Base-by-base conservation (phyloP, 2,888 invertebrate species). In the Cantharis lateralis region DNA sequence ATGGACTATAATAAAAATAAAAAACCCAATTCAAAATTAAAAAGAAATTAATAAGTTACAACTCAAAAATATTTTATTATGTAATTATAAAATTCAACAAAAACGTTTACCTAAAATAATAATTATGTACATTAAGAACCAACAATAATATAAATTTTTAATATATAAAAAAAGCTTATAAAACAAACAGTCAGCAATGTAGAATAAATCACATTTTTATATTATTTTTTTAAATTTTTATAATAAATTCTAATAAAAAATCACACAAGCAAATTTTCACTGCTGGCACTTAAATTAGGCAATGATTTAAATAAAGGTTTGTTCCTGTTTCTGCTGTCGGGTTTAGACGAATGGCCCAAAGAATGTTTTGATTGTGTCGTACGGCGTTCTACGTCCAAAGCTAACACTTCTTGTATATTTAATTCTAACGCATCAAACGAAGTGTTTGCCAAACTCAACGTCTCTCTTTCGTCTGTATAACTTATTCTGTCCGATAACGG, bases 241-340 rank as follows among this genome's bases (percentile, higher is more conserved):
- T 66, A 66, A 66, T 66, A 66, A 66, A 66, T 66, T 63, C 48
- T 48, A 66, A 18, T 66, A 66, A 66, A 24, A 66, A 74, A 75
- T 89, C 86, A 86, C 85, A 90, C 90, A 83, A 92, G 89, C 84
- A 92, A 89, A 85, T 90, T 91, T 87, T 92, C 92, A 87, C 91
- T 91, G 87, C 91, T 92, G 84, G 93, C 92, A 88, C 92, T 93
- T 89, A 93, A 90, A 90, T 93, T 93, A 88, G 93, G 93, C 89
- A 94, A 91, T 83, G 91, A 91, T 86, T 91, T 91, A 84, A 91
- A 91, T 82, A 90, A 89, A 83, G 85, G 85, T 83, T 87, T 87
- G 62, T 71, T 76, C 69, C 74, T 78, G 71, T 71, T 68, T 28
- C 68, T 84, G 72, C 69, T 80, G 61, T 85, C 85, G 84, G 86